Conservation (phyloP, 2,888 invertebrate species). For the Neria commutata region DNA sequence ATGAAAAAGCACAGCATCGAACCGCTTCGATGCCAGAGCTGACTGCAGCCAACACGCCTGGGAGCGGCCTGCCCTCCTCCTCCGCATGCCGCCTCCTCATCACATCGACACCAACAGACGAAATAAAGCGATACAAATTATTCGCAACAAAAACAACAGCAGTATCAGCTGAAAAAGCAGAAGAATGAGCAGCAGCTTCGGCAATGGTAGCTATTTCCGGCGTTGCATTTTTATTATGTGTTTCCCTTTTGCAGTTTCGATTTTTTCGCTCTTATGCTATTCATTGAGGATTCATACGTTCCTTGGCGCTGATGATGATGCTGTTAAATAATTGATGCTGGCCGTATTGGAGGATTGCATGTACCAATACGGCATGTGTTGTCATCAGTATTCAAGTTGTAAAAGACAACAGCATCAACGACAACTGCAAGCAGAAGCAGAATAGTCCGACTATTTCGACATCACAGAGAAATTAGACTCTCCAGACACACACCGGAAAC, state of each 20-base stretch:
- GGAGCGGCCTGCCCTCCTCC: too few relatives aligned
- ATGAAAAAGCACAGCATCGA: neutral
- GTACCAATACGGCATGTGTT: slow-evolving; percentile 31
- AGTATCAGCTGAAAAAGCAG: neutral
- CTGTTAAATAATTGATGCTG: slow-evolving; percentile 54
- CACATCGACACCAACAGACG: too few relatives aligned
- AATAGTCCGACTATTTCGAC: too few relatives aligned
- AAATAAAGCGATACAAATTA: neutral
- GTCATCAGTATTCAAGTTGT: neutral
- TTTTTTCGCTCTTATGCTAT: slow-evolving; percentile 38
- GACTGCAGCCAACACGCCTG: slow-evolving; percentile 16
- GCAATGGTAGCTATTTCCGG: neutral
- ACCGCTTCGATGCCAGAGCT: too few relatives aligned
- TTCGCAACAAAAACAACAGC: neutral
- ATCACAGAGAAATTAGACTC: too few relatives aligned
- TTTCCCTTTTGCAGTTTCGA: slow-evolving; percentile 28
- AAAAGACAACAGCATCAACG: too few relatives aligned
- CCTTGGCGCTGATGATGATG: slow-evolving; percentile 36
- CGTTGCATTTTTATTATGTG: slow-evolving; percentile 9
- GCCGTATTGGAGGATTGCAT: slow-evolving; percentile 53
- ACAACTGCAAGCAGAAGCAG: too few relatives aligned
- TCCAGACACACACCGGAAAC: too few relatives aligned
- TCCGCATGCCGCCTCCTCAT: too few relatives aligned
- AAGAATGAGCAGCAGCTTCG: neutral
- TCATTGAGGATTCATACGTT: slow-evolving; percentile 22